Base-by-base conservation (phyloP, 1,140 invertebrate genomes). In the Drosophila carrolli region DNA sequence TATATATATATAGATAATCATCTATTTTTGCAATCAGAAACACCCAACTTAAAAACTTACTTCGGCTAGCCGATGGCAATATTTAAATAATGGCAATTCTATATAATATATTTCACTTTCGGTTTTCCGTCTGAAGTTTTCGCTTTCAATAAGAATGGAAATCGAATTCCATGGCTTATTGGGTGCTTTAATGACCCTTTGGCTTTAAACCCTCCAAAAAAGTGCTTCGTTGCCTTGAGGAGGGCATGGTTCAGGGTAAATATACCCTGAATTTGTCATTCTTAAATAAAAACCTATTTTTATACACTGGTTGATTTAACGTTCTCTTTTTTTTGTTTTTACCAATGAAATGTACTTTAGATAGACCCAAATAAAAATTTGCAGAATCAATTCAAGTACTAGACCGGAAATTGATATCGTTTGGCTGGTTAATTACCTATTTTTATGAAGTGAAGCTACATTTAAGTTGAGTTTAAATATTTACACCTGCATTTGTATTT, bases 21-120 rank as follows among this genome's bases (percentile, higher is more conserved):
- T 44, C 43, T 44, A 44, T 43, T 57, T 43, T 57, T 57, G 35
- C 40, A 44, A 57, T 57, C 40, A 32, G 32, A 29, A 57, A 44
- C 5, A 44, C 27, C 5, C 23, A 43, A 43, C 41, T 19, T 7
- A 4, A 44, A 23, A 41, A n/a, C 40, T 44, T 19, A 44, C 43
- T 44, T 44, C 43, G 43, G 8, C 14, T 19, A 19, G 43, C 43
- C 43, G 43, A 10, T 44, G 8, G 16, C 16, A 9, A 10, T 44
- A 9, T 23, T 23, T 11, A 5, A 46, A 19, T 4, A 23, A 23
- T 46, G 23, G 23, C 23, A 23, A 23, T 23, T 3, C 9, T 46
- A 23, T 11, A 46, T 4, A 7, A 47, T 19, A 27, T 27, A 46
- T 35, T 16, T 44, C 9, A 16, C 27, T 46, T 44, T 35, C 13